These are phyloP conservation scores for Ophonus ardosiacus DNA, from an alignment of 2,888 invertebrate species.

Conservation along the genomic window DNA sequence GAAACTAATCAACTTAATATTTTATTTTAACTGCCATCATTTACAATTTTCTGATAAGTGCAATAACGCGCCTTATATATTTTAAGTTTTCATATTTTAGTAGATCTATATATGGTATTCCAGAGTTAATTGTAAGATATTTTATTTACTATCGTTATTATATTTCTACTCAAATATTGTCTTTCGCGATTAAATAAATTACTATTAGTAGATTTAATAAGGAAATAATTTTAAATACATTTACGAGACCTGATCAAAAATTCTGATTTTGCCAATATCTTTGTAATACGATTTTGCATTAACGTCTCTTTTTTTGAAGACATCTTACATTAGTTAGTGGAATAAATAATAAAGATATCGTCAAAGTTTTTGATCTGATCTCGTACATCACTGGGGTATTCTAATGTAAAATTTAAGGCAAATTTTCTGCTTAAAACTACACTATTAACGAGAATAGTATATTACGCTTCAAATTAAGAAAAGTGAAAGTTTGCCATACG, in stretches of 20 bases:
- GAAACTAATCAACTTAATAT: background rate
- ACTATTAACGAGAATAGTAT: no score
- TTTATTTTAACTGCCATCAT: slow-evolving; percentile 31
- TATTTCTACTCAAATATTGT: slow-evolving; percentile 24
- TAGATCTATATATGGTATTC: slow-evolving; percentile 1
- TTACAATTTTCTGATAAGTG: slow-evolving; percentile 11
- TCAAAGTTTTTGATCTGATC: no score
- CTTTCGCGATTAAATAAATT: background rate
- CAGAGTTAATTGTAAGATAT: slow-evolving; percentile 28
- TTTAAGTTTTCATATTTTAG: slow-evolving; percentile 25
- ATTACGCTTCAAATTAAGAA: no score
- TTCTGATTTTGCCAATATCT: no score
- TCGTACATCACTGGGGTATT: no score
- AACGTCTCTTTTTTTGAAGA: no score
- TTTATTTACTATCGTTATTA: slow-evolving; percentile 26
- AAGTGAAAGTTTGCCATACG: no score
- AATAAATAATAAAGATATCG: no score
- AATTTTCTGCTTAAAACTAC: no score
- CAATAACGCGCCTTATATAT: slow-evolving; percentile 22
- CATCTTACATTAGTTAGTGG: no score
- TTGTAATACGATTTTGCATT: no score
- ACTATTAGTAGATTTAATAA: background rate
- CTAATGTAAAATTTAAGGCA: no score
- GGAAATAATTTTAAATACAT: background rate
- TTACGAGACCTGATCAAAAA: background rate